These are phyloP conservation scores for Melanotaenia pygmaea DNA, from an alignment of 2,797 vertebrate genomes.

Conservation along the genomic window DNA sequence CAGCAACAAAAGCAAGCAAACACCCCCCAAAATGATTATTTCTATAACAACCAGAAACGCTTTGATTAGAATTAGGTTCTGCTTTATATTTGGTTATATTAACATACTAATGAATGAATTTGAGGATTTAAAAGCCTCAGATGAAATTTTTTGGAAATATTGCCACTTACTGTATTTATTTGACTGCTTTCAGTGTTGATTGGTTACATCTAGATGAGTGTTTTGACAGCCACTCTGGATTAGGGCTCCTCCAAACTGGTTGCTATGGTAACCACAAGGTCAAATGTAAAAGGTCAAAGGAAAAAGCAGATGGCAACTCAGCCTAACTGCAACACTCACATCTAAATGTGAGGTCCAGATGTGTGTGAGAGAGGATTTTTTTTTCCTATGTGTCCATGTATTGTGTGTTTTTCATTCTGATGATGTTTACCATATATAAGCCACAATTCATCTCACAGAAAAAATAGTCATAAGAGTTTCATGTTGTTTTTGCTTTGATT, in stretches of 20 bases:
- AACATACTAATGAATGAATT: background rate
- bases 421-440: background rate
- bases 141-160: constrained; percentile 15
- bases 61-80: no score
- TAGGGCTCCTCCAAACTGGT: constrained; percentile 17
- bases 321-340: constrained; percentile 6
- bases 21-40: background rate
- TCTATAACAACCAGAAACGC: no score
- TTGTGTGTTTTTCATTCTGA: background rate
- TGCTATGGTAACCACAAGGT: constrained; percentile 30
- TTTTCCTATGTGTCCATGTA: background rate
- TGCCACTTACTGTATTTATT: constrained; percentile 23
- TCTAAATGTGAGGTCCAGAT: constrained; percentile 29
- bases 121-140: background rate
- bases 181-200: constrained; percentile 28
- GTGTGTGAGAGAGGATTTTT: constrained; percentile 3
- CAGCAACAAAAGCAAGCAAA: background rate
- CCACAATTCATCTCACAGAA: background rate
- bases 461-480: background rate
- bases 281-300: constrained; percentile 46
- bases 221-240: constrained; percentile 29
- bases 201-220: constrained; percentile 30
- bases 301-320: constrained; percentile 60
- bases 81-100: background rate
- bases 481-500: background rate